These are phyloP conservation scores for Labeo rohita DNA, from an alignment of 2,113 vertebrate genomes.

Conservation along the genomic window DNA sequence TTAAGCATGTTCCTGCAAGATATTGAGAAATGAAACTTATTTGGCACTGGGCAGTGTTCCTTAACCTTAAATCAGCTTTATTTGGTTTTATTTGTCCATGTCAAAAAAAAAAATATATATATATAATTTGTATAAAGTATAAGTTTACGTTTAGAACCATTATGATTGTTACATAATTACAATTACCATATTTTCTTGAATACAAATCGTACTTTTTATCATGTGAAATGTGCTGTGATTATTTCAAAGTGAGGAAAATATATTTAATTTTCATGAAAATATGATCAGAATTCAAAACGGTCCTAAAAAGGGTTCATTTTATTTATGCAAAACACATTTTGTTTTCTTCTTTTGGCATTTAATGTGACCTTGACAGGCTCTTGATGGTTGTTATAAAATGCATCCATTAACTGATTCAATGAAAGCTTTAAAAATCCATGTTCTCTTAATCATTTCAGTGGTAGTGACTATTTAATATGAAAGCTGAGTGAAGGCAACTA, in stretches of 20 bases:
- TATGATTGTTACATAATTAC: too few relatives aligned
- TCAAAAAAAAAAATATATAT: too few relatives aligned
- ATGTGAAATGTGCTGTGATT: too few relatives aligned
- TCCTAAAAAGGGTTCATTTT: neutral
- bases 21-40: too few relatives aligned
- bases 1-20: too few relatives aligned
- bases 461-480: neutral
- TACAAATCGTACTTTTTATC: too few relatives aligned
- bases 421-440: neutral
- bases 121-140: too few relatives aligned
- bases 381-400: neutral
- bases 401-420: neutral
- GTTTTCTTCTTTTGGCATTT: neutral
- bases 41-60: too few relatives aligned
- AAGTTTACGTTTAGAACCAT: too few relatives aligned
- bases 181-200: too few relatives aligned
- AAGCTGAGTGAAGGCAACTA: conserved; percentile 4
- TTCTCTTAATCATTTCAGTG: neutral
- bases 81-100: too few relatives aligned
- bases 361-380: neutral
- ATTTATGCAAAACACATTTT: neutral
- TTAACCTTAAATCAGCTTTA: too few relatives aligned
- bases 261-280: neutral
- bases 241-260: neutral
- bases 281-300: neutral